Evolutionary conservation across 2,113 vertebrate genomes (phyloP).

Genomic region (Takifugu flavidus): DNA sequence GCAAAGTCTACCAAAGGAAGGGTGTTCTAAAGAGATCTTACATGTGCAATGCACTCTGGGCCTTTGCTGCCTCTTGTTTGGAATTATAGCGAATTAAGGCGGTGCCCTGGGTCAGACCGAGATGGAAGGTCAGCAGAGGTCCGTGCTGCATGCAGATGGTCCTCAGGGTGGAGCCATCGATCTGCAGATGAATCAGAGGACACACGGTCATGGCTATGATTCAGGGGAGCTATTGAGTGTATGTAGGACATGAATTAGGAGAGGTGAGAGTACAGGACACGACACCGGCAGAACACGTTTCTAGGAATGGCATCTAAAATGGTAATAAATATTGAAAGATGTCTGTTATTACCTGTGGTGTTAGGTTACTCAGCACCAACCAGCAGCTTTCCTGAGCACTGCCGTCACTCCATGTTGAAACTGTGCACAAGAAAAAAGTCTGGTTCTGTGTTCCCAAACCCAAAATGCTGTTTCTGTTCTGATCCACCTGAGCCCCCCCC

Average conservation of each 20-base stretch:
- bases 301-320: too few species aligned
- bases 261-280: not conserved
- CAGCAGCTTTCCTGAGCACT: conserved; percentile 95
- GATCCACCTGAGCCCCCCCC: conserved; percentile 4
- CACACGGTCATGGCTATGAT: not conserved
- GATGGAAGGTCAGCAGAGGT: conserved; percentile 98
- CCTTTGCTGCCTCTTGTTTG: conserved; percentile 98
- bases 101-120: conserved; percentile 98
- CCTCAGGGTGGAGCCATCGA: conserved; percentile 96
- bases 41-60: conserved; percentile 97
- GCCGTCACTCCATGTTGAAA: conserved; percentile 93
- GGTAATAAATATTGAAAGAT: not conserved
- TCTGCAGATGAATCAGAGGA: conserved; percentile 69
- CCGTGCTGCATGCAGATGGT: conserved; percentile 99
- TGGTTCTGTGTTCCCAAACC: too few species aligned
- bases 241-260: not conserved
- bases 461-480: conserved; percentile 1
- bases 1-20: not conserved
- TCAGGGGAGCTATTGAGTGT: not conserved
- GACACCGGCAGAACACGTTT: not conserved
- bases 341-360: conserved; percentile 87
- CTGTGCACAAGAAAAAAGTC: conserved; percentile 56
- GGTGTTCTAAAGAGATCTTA: conserved; percentile 42
- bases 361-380: conserved; percentile 99
- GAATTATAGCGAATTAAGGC: conserved; percentile 97